Evolutionary conservation across 1,140 invertebrate genomes (phyloP), one percentile per base, ranked within the genome.

Genomic region (Anoplolepis gracilipes): DNA sequence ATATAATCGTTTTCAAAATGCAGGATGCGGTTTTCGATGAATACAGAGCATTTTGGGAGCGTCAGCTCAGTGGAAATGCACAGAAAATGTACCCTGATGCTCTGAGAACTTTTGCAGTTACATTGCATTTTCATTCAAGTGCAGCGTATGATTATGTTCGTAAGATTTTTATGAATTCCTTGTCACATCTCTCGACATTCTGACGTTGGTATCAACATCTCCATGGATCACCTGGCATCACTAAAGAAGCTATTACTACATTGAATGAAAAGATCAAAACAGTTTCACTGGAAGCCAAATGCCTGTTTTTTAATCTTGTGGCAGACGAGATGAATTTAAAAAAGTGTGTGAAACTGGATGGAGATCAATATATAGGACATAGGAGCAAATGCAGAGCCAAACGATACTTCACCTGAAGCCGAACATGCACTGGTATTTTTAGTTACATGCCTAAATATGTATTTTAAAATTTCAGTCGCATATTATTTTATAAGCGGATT

Each of bases 101-200:
- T n/a, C 7, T 57, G 7, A 57, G n/a, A 57, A 57, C 19, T 3
- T 57, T 57, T 57, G 53, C 53, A 57, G 19, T 57, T 57, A 57
- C 53, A n/a, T 57, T 57, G n/a, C 19, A 57, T 57, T 57, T 57
- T 57, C n/a, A 57, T 57, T 57, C 53, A 57, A 57, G 53, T n/a
- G 53, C 19, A 57, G n/a, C n/a, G 7, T 57, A 57, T 57, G 46
- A 46, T 46, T 46, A 46, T 46, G 46, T 57, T 57, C 53, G n/a
- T 57, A 57, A 57, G 19, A 57, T 7, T 57, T 46, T 46, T 46
- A 46, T 46, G 46, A 46, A 46, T 46, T 46, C 46, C 46, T 22
- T 57, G n/a, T n/a, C 53, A n/a, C 53, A 57, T 57, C 53, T n/a
- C 3, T 22, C 19, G n/a, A 57, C 53, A n/a, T 0, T 57, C 19